Evolutionary conservation across 1,140 invertebrate genomes (phyloP).

Genomic region (Hylaeus volcanicus): DNA sequence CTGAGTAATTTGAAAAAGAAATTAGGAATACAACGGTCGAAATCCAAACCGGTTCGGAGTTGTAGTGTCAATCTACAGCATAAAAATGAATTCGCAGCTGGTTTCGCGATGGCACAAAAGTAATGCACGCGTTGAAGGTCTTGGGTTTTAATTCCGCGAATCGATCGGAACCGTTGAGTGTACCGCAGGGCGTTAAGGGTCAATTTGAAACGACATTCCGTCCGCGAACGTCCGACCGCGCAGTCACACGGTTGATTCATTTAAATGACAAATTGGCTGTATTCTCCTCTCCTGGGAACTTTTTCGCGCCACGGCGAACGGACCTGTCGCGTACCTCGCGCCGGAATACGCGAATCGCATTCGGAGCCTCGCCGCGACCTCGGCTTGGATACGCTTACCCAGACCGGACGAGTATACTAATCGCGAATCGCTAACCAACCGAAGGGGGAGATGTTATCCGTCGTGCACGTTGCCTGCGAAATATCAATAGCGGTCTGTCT

Average conservation of each 20-base stretch:
- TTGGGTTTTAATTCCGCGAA: background rate
- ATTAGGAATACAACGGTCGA: no score
- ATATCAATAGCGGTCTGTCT: conserved; percentile 20
- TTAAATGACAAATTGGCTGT: conserved; percentile 8
- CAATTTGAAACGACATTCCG: background rate
- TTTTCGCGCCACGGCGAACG: background rate
- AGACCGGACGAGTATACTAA: conserved; percentile 44
- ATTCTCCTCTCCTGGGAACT: conserved; percentile 16
- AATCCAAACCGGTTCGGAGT: no score
- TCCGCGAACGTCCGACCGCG: background rate
- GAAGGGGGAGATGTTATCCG: conserved; percentile 46
- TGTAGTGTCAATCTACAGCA: no score
- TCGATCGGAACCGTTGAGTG: background rate
- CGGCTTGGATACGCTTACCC: conserved; percentile 22
- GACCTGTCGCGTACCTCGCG: background rate
- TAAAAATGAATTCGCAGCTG: no score
- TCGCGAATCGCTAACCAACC: conserved; percentile 40
- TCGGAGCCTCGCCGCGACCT: conserved; percentile 15
- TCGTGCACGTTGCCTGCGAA: conserved; percentile 22
- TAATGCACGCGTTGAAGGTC: no score
- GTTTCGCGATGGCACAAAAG: no score
- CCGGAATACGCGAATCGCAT: conserved; percentile 11
- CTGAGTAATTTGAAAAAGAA: no score
- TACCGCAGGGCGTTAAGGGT: background rate
- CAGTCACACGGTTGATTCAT: background rate